A percentile compares a stretch with the other conserved stretches of the same genome.
phyloP scores from a whole-genome alignment of 2,888 invertebrate species.

The Dioctria linearis region DNA sequence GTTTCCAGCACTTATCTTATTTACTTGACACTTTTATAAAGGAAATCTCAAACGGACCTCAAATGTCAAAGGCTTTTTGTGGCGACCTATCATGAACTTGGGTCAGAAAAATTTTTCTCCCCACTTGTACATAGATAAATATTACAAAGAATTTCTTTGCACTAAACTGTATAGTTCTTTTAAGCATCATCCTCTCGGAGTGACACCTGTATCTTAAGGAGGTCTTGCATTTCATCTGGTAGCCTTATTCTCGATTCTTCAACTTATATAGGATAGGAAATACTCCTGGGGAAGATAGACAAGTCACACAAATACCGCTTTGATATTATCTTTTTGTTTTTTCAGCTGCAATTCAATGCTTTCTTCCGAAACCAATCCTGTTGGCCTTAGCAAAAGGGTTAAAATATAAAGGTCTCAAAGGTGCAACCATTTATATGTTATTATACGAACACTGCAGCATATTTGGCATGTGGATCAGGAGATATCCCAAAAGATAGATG shows the following conservation, averaged over 20 bases:
- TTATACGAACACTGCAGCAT: not conserved
- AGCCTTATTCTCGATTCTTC: not conserved
- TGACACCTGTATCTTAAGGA: not conserved
- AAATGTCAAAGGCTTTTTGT: conserved; percentile 5
- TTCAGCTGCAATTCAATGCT: not conserved
- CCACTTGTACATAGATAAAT: no score
- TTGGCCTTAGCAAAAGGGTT: not conserved
- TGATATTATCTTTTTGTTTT: not conserved
- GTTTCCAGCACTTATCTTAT: not conserved
- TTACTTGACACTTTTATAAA: conserved; percentile 1
- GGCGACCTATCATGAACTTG: not conserved
- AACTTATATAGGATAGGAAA: no score
- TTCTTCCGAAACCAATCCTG: not conserved
- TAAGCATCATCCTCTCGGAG: not conserved
- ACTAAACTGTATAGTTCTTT: not conserved
- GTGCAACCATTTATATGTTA: not conserved
- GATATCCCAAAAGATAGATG: not conserved
- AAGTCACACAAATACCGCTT: not conserved
- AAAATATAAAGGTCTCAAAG: not conserved
- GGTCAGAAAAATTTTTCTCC: not conserved
- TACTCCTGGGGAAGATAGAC: not conserved
- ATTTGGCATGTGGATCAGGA: not conserved
- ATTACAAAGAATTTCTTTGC: not conserved
- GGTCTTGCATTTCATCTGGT: not conserved
- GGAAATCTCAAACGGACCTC: not conserved